Base-by-base conservation (phyloP, 1,140 invertebrate species). In the Ceratosolen fusciceps region DNA sequence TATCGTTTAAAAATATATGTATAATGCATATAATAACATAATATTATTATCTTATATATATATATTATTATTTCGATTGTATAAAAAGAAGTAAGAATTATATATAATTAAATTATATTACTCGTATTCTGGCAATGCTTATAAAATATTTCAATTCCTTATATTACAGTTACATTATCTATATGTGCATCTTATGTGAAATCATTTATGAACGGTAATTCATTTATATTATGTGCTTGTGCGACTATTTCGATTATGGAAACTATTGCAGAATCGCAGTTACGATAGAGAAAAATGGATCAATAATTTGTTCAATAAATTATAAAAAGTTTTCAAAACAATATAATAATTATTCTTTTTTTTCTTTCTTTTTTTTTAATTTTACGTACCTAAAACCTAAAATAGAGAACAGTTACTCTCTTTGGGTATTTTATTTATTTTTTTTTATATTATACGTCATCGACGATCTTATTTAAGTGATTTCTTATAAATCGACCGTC, bases 91-190 rank as follows among this genome's bases (percentile, higher is more conserved):
- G n/a, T 29, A 31, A 14, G n/a, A 60, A 60, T 60, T 19, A 52
- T 52, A 52, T 52, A 16, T 21, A 3, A 7, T 47, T 19, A 52
- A 52, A 52, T 52, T 8, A 52, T 52, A 52, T 5, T 52, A 43
- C 12, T 43, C 39, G 12, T 43, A 43, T 43, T 21, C 3, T 16
- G 14, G 34, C 16, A 62, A 34, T 62, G 21, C 37, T 65, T 37
- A 65, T n/a, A 65, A 65, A 37, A 37, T 31, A 37, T 19, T 65
- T 65, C 60, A 65, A 65, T 65, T 65, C 60, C 60, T 65, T 65
- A 37, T 65, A 37, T n/a, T 65, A 9, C n/a, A 65, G 10, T 8
- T 65, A 65, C n/a, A n/a, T 37, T 65, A 21, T 65, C 8, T 37
- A n/a, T n/a, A 21, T 65, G 60, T 65, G 60, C 31, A 65, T 8